These are phyloP conservation scores for Calcarius lapponicus DNA, from an alignment of 2,797 vertebrate genomes.

Conservation along the genomic window DNA sequence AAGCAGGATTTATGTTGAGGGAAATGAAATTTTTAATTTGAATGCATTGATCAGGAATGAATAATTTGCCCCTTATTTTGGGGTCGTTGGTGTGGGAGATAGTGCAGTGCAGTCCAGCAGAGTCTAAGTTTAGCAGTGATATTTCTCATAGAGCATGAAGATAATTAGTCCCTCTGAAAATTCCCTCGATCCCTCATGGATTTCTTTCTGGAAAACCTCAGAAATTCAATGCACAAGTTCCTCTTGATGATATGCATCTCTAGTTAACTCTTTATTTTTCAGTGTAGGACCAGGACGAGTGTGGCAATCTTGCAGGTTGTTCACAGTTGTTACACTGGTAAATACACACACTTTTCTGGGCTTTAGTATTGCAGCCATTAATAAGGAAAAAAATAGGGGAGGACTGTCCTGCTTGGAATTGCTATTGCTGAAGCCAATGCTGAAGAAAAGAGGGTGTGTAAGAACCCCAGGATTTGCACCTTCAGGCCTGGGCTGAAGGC, in stretches of 20 bases:
- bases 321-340: not conserved
- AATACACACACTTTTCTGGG: not conserved
- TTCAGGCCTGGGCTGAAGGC: not conserved
- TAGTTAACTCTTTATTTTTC: not conserved
- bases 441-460: not conserved
- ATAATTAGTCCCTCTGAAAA: conserved; percentile 46
- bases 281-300: not conserved
- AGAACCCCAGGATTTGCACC: not conserved
- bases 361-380: not conserved
- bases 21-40: not conserved
- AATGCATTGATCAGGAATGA: not conserved
- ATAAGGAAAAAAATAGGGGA: not conserved
- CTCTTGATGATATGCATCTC: not conserved
- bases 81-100: not conserved
- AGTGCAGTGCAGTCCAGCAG: not conserved
- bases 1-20: not conserved
- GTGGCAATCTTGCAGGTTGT: not conserved
- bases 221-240: not conserved
- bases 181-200: not conserved
- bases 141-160: not conserved
- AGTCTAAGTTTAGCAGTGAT: not conserved
- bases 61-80: not conserved
- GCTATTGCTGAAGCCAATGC: not conserved
- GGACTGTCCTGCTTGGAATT: not conserved
- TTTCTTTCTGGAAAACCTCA: not conserved